Evolutionary conservation across 1,140 invertebrate species (phyloP).

Genomic region (Eriocheir sinensis): DNA sequence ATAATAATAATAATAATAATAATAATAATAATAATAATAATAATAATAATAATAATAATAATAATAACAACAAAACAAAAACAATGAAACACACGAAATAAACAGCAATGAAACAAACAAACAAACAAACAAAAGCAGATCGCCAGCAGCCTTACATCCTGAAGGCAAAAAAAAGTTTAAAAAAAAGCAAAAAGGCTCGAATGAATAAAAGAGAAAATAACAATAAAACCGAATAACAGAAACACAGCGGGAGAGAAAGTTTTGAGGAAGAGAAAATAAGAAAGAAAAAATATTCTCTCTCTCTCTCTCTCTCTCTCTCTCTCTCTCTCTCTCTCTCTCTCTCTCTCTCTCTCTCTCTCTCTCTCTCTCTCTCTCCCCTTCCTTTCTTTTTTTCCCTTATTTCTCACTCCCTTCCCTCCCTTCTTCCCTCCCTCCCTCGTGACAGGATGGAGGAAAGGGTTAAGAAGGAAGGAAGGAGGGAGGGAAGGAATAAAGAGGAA

Average conservation of each 20-base stretch:
- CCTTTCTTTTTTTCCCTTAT: too few relatives aligned
- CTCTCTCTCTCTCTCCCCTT: neutral
- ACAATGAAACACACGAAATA: too few relatives aligned
- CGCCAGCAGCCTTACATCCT: too few relatives aligned
- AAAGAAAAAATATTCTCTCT: too few relatives aligned
- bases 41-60: too few relatives aligned
- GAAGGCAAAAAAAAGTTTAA: too few relatives aligned
- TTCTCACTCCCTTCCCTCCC: neutral
- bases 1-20: too few relatives aligned
- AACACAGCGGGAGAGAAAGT: neutral
- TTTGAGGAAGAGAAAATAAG: neutral
- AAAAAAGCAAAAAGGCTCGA: too few relatives aligned
- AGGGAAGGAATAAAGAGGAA: neutral
- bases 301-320: neutral
- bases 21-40: too few relatives aligned
- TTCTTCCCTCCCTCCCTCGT: neutral
- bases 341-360: neutral
- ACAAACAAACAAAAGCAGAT: too few relatives aligned
- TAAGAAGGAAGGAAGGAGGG: neutral
- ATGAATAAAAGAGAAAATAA: neutral
- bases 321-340: neutral
- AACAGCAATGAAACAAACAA: too few relatives aligned
- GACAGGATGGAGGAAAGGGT: neutral
- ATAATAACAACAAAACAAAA: too few relatives aligned
- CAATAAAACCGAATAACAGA: neutral